These are phyloP conservation scores for Nipponacmea schrenckii DNA, from an alignment of 2,888 invertebrate genomes.

Conservation along the genomic window DNA sequence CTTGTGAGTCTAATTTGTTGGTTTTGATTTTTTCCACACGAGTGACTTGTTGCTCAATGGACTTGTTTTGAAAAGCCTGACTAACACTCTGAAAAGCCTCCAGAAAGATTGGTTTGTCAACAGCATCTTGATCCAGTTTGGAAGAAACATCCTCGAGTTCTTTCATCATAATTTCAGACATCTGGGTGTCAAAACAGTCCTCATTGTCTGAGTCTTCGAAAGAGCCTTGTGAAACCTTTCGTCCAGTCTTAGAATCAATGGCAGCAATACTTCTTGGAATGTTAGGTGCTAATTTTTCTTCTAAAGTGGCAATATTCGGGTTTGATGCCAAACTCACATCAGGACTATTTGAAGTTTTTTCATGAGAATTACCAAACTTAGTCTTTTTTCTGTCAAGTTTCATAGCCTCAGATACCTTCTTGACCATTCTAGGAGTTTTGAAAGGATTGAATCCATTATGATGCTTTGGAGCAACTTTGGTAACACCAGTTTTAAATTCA, in stretches of 20 bases:
- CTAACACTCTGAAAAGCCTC: no score
- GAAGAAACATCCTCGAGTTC: slow-evolving; percentile 10
- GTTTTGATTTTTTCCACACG: background rate
- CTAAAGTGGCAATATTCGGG: background rate
- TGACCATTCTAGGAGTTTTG: slow-evolving; percentile 39
- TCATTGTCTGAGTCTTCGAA: no score
- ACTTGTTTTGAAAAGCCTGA: background rate
- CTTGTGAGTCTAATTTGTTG: background rate
- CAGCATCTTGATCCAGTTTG: background rate
- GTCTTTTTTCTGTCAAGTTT: background rate
- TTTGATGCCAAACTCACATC: background rate
- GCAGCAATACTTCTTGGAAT: background rate
- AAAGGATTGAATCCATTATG: slow-evolving; percentile 54
- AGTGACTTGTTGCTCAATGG: background rate
- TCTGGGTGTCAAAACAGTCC: slow-evolving; percentile 8
- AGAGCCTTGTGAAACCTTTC: background rate
- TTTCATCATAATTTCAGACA: slow-evolving; percentile 19
- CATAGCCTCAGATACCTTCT: slow-evolving; percentile 7
- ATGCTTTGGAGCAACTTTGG: slow-evolving; percentile 23
- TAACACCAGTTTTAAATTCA: no score
- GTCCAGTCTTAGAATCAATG: background rate
- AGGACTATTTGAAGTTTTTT: background rate
- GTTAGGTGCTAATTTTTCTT: background rate
- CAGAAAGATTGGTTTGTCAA: no score
- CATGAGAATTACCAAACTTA: background rate